These are phyloP conservation scores for Trissolcus brochymenae DNA, from an alignment of 2,888 invertebrate genomes.

Conservation along the genomic window DNA sequence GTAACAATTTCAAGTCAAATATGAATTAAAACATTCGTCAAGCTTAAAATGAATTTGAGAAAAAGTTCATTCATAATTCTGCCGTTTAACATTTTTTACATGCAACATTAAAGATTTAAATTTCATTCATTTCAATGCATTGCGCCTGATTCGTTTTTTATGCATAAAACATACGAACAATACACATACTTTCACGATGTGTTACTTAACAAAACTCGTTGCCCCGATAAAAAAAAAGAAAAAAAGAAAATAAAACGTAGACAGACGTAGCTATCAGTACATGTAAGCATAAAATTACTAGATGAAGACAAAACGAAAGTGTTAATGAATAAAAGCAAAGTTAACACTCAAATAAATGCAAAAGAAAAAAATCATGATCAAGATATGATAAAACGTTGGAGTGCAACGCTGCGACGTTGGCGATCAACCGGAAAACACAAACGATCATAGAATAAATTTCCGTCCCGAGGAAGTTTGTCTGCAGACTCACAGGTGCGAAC, in stretches of 20 bases:
- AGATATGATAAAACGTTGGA: slow-evolving; percentile 9
- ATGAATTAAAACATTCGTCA: too few relatives aligned
- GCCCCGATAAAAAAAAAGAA: slow-evolving; percentile 42
- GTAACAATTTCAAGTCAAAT: neutral
- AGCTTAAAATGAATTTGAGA: too few relatives aligned
- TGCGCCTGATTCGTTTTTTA: slow-evolving; percentile 33
- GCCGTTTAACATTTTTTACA: too few relatives aligned
- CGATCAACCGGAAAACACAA: slow-evolving; percentile 47
- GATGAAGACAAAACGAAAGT: slow-evolving; percentile 12
- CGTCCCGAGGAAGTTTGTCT: slow-evolving; percentile 55
- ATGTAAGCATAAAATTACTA: slow-evolving; percentile 32
- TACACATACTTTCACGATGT: slow-evolving; percentile 39
- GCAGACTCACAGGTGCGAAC: slow-evolving; percentile 52
- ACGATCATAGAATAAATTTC: slow-evolving; percentile 54
- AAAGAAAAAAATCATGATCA: neutral
- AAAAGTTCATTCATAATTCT: neutral
- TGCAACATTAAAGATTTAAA: too few relatives aligned
- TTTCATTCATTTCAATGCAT: neutral
- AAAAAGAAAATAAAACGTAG: slow-evolving; percentile 10
- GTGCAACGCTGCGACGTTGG: slow-evolving; percentile 25
- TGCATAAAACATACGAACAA: slow-evolving; percentile 7
- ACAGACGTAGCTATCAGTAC: slow-evolving; percentile 48
- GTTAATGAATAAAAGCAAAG: slow-evolving; percentile 15
- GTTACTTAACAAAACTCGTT: slow-evolving; percentile 36
- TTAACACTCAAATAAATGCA: slow-evolving; percentile 11